Evolutionary conservation across 2,113 vertebrate species (phyloP).

Genomic region (Proterorhinus semilunaris): DNA sequence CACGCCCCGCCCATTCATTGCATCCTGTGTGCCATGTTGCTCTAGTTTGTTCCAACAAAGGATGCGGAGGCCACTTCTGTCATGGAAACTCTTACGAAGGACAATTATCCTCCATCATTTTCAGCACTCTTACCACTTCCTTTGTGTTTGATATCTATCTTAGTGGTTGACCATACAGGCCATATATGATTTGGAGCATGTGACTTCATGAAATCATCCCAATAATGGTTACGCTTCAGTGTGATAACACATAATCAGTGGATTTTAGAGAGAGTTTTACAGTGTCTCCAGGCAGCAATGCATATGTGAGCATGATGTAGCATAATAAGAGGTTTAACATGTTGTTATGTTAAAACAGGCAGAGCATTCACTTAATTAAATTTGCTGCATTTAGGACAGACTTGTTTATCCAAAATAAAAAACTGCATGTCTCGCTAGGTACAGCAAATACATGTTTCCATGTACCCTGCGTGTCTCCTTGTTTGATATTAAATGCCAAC

Average conservation of each 20-base stretch:
- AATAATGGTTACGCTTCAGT: conserved; percentile 50
- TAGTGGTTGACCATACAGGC: conserved; percentile 52
- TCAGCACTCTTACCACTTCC: conserved; percentile 48
- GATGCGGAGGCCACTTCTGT: conserved; percentile 55
- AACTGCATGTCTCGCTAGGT: too few relatives aligned
- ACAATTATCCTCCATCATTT: conserved; percentile 42
- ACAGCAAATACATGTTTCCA: too few relatives aligned
- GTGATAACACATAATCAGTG: conserved; percentile 36
- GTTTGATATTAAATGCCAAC: too few relatives aligned
- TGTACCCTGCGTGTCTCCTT: too few relatives aligned
- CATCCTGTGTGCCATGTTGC: conserved; percentile 53
- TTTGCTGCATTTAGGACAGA: too few relatives aligned
- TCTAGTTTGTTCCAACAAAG: conserved; percentile 42
- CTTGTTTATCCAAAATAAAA: too few relatives aligned
- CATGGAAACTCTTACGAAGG: conserved; percentile 76
- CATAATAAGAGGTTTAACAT: conserved; percentile 12
- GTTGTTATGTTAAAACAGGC: conserved; percentile 26
- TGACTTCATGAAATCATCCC: conserved; percentile 53
- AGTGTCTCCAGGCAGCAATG: conserved; percentile 33
- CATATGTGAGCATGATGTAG: conserved; percentile 20
- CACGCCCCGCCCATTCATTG: conserved; percentile 32
- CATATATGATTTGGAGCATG: conserved; percentile 46
- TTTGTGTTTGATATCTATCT: conserved; percentile 57
- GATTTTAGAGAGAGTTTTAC: conserved; percentile 30
- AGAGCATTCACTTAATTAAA: conserved; percentile 22